Evolutionary conservation across 2,113 vertebrate species (phyloP), one percentile per base, ranked within the genome.

Genomic region (Aegotheles bennettii): DNA sequence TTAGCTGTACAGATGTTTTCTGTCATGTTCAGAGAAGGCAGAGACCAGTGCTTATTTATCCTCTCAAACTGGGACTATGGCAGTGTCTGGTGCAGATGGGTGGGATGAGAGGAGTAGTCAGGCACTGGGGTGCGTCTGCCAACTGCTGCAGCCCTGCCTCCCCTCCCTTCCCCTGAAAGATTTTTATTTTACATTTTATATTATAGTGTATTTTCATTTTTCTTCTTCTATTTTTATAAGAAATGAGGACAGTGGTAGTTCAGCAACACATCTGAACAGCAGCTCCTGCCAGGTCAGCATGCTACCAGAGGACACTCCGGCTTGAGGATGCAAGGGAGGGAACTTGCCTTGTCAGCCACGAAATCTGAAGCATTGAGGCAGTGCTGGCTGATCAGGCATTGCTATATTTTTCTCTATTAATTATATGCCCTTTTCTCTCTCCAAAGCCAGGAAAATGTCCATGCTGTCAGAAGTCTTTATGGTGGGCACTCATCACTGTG

Each of bases 361-460:
- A 63, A 67, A 89, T 69, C 75, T 92, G 88, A 90, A 86, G 88
- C 75, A 74, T 9, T 90, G 90, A 63, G 3, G 79, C 76, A 25
- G 11, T 47, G 51, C 69, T 70, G 89, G 64, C 77, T 92, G 73
- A 78, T 84, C 16, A 81, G 56, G 47, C n/a, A 28, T 43, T 71
- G 80, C 80, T 71, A 0, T 70, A 68, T 89, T 93, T 94, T 67
- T 36, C 73, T 70, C 77, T 87, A 19, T 86, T 92, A 94, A 91
- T 89, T 92, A 59, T 35, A 17, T 31, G 43, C 76, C 64, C 68
- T 94, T 84, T 80, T 69, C 61, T 71, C 73, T 91, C 83, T 71
- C 56, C 64, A 84, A 69, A 80, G 86, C 91, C 89, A 90, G 83
- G 68, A 80, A 94, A 92, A 87, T 9, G 51, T 75, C 91, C 84